Conservation (phyloP, 2,888 invertebrate species). For the Zaprionus bogoriensis region DNA sequence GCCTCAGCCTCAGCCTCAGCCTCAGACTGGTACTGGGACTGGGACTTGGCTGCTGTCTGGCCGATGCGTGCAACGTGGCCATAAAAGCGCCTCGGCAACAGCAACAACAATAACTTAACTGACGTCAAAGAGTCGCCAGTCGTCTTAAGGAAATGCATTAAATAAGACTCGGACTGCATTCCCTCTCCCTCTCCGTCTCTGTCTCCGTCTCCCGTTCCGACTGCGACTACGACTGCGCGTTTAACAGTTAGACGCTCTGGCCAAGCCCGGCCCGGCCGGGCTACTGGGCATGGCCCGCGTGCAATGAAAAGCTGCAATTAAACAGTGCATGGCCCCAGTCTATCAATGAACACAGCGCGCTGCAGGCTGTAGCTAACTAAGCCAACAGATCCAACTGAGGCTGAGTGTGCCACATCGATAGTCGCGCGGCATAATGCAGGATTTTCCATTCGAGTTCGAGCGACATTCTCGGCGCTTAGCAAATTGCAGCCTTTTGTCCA, state of each 20-base stretch:
- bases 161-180: conserved; percentile 46
- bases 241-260: conserved; percentile 13
- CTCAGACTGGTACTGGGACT: conserved; percentile 1
- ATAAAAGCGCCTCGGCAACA: conserved; percentile 65
- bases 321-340: conserved; percentile 11
- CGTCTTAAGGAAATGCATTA: conserved; percentile 75
- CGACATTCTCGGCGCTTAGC: too few relatives aligned
- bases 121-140: conserved; percentile 44
- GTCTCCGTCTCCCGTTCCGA: background rate
- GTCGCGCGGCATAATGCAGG: too few relatives aligned
- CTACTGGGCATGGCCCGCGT: conserved; percentile 29
- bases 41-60: conserved; percentile 49
- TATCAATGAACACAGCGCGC: conserved; percentile 16
- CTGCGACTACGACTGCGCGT: background rate
- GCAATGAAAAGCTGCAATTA: conserved; percentile 36
- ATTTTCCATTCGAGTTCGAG: too few relatives aligned
- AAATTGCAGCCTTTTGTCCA: too few relatives aligned
- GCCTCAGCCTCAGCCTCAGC: background rate
- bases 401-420: too few relatives aligned
- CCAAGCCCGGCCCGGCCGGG: too few relatives aligned
- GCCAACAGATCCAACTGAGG: too few relatives aligned
- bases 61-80: conserved; percentile 74
- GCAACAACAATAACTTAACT: conserved; percentile 63
- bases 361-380: conserved; percentile 1
- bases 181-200: background rate